Conservation (phyloP, 2,797 vertebrate genomes). For the Catharus ustulatus region DNA sequence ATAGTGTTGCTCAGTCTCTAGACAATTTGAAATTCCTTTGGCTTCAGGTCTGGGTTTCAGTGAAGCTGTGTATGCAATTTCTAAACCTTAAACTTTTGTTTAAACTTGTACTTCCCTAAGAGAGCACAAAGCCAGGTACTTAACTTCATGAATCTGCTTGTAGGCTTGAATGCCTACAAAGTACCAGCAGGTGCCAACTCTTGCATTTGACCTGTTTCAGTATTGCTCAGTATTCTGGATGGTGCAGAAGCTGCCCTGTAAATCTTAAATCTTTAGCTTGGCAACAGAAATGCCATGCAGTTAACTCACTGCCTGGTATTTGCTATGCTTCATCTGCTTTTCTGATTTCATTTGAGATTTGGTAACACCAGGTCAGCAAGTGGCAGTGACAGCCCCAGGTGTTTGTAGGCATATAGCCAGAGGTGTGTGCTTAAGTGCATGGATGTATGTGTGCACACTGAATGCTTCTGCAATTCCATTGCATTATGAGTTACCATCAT, state of each 20-base stretch:
- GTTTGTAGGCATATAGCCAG: background rate
- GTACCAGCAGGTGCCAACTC: background rate
- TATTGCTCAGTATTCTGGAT: background rate
- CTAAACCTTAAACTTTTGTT: background rate
- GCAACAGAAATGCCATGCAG: background rate
- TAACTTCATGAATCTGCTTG: background rate
- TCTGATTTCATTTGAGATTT: slow-evolving; percentile 19
- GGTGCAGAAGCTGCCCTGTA: background rate
- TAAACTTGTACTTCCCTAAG: background rate
- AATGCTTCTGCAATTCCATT: background rate
- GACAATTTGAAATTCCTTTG: background rate
- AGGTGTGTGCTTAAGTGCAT: background rate
- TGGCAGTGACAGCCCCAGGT: background rate
- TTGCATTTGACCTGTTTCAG: background rate
- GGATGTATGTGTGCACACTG: background rate
- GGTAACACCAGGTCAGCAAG: background rate
- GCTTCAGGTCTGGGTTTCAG: background rate
- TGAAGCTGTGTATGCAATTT: background rate
- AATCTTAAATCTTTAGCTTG: background rate
- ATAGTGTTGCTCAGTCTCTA: background rate
- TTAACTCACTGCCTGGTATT: background rate
- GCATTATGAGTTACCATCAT: background rate
- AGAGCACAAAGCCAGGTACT: background rate
- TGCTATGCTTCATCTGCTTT: background rate
- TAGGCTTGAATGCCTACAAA: background rate